phyloP scores from a whole-genome alignment of 2,888 invertebrate genomes.

The Lordiphosa fenestrarum region DNA sequence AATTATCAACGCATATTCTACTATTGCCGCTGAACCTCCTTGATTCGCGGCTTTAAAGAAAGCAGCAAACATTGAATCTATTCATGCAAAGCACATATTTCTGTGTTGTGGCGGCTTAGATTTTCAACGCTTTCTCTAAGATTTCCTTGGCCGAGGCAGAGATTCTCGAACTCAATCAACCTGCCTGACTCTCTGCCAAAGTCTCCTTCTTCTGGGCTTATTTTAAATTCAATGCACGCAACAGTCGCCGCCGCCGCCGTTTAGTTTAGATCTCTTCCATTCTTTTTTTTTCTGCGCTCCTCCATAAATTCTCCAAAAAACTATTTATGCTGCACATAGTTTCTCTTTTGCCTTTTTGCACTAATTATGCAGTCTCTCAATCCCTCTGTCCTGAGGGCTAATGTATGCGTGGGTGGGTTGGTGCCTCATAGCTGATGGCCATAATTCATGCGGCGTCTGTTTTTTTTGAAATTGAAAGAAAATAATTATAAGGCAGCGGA shows the following conservation, averaged over 20 bases:
- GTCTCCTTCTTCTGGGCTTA: constrained; percentile 37
- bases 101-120: constrained; percentile 28
- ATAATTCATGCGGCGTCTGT: constrained; percentile 68
- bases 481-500: constrained; percentile 73
- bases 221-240: constrained; percentile 72
- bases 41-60: background rate
- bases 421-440: constrained; percentile 46
- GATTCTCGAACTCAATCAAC: constrained; percentile 41
- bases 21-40: background rate
- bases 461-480: constrained; percentile 68
- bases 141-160: constrained; percentile 18
- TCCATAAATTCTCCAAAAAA: constrained; percentile 56
- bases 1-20: constrained; percentile 26
- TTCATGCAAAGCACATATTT: constrained; percentile 36
- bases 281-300: constrained; percentile 13
- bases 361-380: constrained; percentile 64
- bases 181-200: constrained; percentile 18
- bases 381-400: constrained; percentile 32
- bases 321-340: constrained; percentile 61
- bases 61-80: constrained; percentile 1
- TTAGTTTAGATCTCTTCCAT: constrained; percentile 43
- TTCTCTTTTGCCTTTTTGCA: constrained; percentile 32
- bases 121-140: constrained; percentile 37
- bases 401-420: constrained; percentile 60
- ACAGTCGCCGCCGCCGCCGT: constrained; percentile 50